phyloP scores from a whole-genome alignment of 2,113 vertebrate genomes.

The Chelonoidis abingdonii region DNA sequence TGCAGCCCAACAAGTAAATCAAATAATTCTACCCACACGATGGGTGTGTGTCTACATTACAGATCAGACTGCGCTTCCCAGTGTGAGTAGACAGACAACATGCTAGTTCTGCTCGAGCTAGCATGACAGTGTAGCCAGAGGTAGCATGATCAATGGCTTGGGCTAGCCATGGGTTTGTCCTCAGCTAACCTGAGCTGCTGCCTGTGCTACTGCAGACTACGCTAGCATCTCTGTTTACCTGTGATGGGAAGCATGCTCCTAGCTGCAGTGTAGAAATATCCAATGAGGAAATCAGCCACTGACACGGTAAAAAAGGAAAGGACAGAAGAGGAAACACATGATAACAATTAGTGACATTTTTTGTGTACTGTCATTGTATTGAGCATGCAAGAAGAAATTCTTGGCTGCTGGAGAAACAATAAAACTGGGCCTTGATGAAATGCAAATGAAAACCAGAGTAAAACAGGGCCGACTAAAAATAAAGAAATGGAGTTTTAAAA shows the following conservation, averaged over 20 bases:
- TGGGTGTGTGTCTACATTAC: neutral
- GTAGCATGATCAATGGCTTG: neutral
- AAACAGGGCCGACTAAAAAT: constrained; percentile 54
- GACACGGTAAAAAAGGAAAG: neutral
- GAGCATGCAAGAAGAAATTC: neutral
- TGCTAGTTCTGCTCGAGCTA: neutral
- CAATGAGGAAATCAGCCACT: neutral
- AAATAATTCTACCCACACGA: neutral
- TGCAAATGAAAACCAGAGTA: constrained; percentile 45
- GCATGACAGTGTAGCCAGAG: no score
- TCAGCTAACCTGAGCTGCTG: neutral
- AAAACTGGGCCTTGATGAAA: constrained; percentile 24
- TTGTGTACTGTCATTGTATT: neutral
- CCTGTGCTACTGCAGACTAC: neutral
- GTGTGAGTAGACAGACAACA: neutral
- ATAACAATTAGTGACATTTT: neutral
- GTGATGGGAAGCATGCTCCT: neutral
- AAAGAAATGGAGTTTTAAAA: constrained; percentile 59
- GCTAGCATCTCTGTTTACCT: neutral
- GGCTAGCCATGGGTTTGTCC: neutral
- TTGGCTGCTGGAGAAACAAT: neutral
- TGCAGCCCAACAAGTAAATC: constrained; percentile 45
- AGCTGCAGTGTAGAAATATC: neutral
- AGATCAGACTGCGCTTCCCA: neutral
- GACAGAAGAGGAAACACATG: neutral